Evolutionary conservation across 2,888 invertebrate species (phyloP).

Genomic region (Litoditis marina): DNA sequence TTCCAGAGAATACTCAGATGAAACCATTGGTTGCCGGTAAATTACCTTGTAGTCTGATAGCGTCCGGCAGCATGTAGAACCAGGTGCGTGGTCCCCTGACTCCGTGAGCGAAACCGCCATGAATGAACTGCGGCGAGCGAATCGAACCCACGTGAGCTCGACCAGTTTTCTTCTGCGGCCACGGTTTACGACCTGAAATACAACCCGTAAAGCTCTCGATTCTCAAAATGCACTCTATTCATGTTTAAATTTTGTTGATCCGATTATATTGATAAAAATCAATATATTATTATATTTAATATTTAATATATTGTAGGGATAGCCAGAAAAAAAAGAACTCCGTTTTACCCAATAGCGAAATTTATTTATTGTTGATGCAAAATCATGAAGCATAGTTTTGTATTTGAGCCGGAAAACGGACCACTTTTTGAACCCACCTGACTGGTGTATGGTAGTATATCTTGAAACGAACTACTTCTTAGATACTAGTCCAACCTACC

Average conservation of each 20-base stretch:
- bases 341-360: too few relatives aligned
- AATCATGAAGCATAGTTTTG: too few relatives aligned
- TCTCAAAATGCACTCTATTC: not conserved
- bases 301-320: too few relatives aligned
- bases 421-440: too few relatives aligned
- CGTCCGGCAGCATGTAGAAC: constrained; percentile 88
- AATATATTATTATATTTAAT: not conserved
- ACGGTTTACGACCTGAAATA: constrained; percentile 71
- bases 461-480: too few relatives aligned
- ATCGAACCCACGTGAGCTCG: constrained; percentile 87
- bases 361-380: too few relatives aligned
- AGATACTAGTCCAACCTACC: too few relatives aligned
- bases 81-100: constrained; percentile 84
- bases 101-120: constrained; percentile 80
- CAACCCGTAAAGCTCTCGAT: not conserved
- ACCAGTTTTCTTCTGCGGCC: constrained; percentile 92
- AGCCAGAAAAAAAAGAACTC: too few relatives aligned
- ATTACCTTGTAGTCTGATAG: constrained; percentile 75
- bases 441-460: too few relatives aligned
- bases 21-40: too few relatives aligned
- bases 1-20: too few relatives aligned
- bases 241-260: not conserved
- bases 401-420: too few relatives aligned
- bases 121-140: constrained; percentile 72
- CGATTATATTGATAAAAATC: not conserved